Percentiles rank a stretch among this genome's conserved stretches.
Conservation (phyloP, 2,113 vertebrate species). For the Ranitomeya imitator region DNA sequence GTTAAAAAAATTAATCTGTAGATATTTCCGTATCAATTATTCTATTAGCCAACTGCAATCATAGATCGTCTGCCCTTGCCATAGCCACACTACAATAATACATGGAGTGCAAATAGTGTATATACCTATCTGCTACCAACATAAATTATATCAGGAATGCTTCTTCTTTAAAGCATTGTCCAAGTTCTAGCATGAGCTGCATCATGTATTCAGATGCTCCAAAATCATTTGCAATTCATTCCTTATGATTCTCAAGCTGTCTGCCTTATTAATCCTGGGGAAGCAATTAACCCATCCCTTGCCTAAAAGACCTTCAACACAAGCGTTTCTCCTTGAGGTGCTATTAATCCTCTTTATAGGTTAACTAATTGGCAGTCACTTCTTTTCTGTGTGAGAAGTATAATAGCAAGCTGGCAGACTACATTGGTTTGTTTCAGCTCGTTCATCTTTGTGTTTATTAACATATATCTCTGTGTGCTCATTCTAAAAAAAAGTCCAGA, state of each 20-base stretch:
- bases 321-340: slow-evolving; percentile 27
- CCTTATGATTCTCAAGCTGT: slow-evolving; percentile 8
- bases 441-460: slow-evolving; percentile 65
- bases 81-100: neutral
- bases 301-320: slow-evolving; percentile 23
- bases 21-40: neutral
- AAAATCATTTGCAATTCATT: slow-evolving; percentile 33
- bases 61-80: neutral
- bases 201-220: neutral
- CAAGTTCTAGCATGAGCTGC: neutral
- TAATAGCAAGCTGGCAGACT: slow-evolving; percentile 65
- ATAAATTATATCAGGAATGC: neutral
- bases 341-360: slow-evolving; percentile 59
- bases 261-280: slow-evolving; percentile 8
- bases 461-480: slow-evolving; percentile 47
- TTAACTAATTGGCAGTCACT: slow-evolving; percentile 71
- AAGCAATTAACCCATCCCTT: slow-evolving; percentile 19
- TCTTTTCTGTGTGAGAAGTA: slow-evolving; percentile 65
- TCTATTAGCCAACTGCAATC: neutral
- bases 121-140: neutral
- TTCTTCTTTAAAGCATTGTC: neutral
- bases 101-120: neutral
- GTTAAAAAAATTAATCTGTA: neutral
- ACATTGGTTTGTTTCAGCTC: slow-evolving; percentile 65
- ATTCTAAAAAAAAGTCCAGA: slow-evolving; percentile 41